Percentiles rank a stretch among this genome's conserved stretches.
phyloP scores from a whole-genome alignment of 2,888 invertebrate species.

The Acanthoscelides obtectus region DNA sequence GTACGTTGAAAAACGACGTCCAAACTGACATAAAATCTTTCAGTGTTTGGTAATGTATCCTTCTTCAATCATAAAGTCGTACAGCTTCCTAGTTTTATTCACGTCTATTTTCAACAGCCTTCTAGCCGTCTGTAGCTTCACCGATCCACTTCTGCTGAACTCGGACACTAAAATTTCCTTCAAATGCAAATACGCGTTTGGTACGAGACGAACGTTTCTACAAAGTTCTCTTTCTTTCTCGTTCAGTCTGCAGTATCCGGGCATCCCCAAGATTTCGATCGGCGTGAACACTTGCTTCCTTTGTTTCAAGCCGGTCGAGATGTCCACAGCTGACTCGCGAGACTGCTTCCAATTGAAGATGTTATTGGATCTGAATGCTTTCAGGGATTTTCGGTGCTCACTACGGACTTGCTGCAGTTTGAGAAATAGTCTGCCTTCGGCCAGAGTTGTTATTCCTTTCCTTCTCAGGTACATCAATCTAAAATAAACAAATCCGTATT shows the following conservation, averaged over 20 bases:
- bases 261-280: conserved; percentile 66
- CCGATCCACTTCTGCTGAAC: conserved; percentile 67
- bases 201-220: conserved; percentile 68
- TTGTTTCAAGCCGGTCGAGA: conserved; percentile 32
- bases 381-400: conserved; percentile 51
- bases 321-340: conserved; percentile 18
- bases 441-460: conserved; percentile 65
- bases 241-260: conserved; percentile 70
- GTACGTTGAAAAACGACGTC: background rate
- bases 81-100: conserved; percentile 84
- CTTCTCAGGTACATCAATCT: conserved; percentile 62
- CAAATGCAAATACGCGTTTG: conserved; percentile 73
- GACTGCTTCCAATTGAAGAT: conserved; percentile 37
- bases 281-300: conserved; percentile 49
- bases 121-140: conserved; percentile 78
- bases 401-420: conserved; percentile 60
- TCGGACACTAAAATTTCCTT: conserved; percentile 70
- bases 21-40: conserved; percentile 38
- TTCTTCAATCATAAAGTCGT: conserved; percentile 68
- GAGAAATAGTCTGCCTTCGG: conserved; percentile 60
- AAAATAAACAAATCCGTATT: background rate
- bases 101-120: conserved; percentile 87
- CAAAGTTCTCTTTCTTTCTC: conserved; percentile 72
- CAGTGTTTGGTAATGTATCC: conserved; percentile 60
- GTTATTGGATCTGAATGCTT: conserved; percentile 40